Percentiles rank a stretch among this genome's conserved stretches.
These are phyloP conservation scores for Zaprionus africanus DNA, from an alignment of 1,140 invertebrate genomes.

Conservation along the genomic window DNA sequence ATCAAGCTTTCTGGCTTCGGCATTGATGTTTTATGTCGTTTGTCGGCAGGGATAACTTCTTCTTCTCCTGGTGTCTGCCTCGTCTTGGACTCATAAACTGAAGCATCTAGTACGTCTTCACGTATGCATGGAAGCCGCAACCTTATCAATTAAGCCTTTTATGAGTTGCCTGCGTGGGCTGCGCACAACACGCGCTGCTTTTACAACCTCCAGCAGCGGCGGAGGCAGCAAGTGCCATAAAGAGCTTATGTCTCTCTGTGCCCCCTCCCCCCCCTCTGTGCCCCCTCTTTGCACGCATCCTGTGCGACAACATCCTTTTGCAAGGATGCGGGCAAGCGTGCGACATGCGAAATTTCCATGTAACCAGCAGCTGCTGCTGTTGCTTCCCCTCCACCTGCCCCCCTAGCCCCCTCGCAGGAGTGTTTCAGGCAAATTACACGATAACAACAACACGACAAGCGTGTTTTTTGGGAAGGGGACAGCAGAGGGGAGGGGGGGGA, in stretches of 20 bases:
- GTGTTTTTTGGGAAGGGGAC: constrained; percentile 10
- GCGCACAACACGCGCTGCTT: constrained; percentile 37
- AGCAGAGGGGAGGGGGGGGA: background rate
- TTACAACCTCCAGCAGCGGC: constrained; percentile 54
- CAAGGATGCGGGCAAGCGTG: constrained; percentile 2
- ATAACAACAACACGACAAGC: constrained; percentile 31
- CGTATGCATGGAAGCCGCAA: constrained; percentile 39
- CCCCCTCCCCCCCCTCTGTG: background rate
- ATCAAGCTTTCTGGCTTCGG: constrained; percentile 24
- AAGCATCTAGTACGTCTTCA: background rate
- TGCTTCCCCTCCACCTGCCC: background rate
- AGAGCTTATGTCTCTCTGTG: constrained; percentile 64
- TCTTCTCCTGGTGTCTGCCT: background rate
- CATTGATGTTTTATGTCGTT: constrained; percentile 16
- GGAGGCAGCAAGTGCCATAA: constrained; percentile 53
- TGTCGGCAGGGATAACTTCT: background rate
- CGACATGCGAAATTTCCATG: constrained; percentile 59
- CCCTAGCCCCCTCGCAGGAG: background rate
- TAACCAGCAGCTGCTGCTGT: constrained; percentile 59
- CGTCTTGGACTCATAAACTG: background rate
- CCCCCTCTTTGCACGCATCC: constrained; percentile 37
- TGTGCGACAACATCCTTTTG: constrained; percentile 39
- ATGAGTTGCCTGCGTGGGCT: constrained; percentile 46
- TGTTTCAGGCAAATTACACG: constrained; percentile 52
- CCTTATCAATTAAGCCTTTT: constrained; percentile 68